phyloP scores from a whole-genome alignment of 35 echinoderm and acorn worm genomes.

The Apostichopus californicus region DNA sequence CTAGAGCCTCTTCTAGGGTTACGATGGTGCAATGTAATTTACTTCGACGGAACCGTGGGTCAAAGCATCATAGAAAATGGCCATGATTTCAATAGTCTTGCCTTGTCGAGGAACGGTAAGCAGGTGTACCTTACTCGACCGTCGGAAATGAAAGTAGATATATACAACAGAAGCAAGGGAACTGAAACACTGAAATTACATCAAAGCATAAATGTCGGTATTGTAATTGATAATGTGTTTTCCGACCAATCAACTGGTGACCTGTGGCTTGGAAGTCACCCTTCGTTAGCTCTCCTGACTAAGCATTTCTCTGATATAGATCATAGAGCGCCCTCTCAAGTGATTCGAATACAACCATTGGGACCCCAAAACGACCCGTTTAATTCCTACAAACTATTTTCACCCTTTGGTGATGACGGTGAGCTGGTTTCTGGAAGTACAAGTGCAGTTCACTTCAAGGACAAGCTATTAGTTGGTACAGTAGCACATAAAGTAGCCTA shows the following conservation, averaged over 20 bases:
- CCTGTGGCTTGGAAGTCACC: conserved; percentile 35
- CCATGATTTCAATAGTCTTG: not conserved
- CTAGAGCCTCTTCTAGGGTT: conserved; percentile 8
- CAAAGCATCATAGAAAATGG: not conserved
- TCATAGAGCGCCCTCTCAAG: conserved; percentile 4
- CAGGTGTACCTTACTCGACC: conserved; percentile 2
- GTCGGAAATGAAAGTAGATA: not conserved
- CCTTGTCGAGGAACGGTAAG: not conserved
- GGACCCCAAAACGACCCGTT: conserved; percentile 19
- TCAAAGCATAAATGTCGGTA: not conserved
- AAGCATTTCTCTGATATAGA: conserved; percentile 14
- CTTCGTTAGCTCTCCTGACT: not conserved
- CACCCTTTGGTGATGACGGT: conserved; percentile 42
- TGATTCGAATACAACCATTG: not conserved
- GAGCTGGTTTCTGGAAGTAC: not conserved
- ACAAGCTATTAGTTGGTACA: conserved; percentile 46
- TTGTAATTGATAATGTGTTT: conserved; percentile 30
- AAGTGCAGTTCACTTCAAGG: conserved; percentile 8
- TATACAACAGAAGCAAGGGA: conserved; percentile 9
- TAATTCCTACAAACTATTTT: conserved; percentile 13
- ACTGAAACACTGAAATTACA: not conserved
- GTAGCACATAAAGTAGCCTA: conserved; percentile 27
- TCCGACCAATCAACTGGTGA: conserved; percentile 30
- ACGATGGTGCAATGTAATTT: not conserved
- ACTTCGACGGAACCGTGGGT: conserved; percentile 6